Percentiles rank a stretch among this genome's conserved stretches.
Evolutionary conservation across 1,140 invertebrate genomes (phyloP).

Genomic region (Papilio polyxenes): DNA sequence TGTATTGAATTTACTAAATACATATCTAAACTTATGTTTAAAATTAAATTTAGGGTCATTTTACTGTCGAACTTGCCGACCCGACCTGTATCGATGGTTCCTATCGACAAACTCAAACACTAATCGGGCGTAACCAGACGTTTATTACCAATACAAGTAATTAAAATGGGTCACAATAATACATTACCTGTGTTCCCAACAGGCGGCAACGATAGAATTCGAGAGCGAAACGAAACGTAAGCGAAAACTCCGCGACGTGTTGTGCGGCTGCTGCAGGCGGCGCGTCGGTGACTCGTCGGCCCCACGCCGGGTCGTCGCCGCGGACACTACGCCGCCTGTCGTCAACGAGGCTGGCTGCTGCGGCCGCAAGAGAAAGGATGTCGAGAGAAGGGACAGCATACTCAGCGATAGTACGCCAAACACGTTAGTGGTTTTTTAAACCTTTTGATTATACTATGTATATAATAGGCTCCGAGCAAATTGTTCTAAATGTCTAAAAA

Average conservation of each 20-base stretch:
- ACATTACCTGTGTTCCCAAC: neutral
- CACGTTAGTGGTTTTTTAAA: slow-evolving; percentile 49
- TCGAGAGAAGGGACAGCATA: slow-evolving; percentile 75
- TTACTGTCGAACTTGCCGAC: too few relatives aligned
- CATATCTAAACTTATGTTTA: too few relatives aligned
- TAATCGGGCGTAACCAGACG: too few relatives aligned
- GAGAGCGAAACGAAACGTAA: slow-evolving; percentile 72
- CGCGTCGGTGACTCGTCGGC: slow-evolving; percentile 62
- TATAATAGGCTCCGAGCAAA: neutral
- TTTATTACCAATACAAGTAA: too few relatives aligned
- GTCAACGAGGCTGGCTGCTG: slow-evolving; percentile 63
- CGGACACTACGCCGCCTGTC: slow-evolving; percentile 53
- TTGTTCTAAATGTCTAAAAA: neutral
- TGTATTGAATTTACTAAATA: too few relatives aligned
- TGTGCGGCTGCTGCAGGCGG: slow-evolving; percentile 63
- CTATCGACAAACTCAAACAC: too few relatives aligned
- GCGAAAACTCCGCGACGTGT: slow-evolving; percentile 62
- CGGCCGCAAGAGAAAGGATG: slow-evolving; percentile 54
- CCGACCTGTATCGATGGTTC: too few relatives aligned
- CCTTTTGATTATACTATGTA: neutral
- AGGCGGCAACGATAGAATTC: slow-evolving; percentile 70
- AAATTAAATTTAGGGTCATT: too few relatives aligned
- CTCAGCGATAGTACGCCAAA: slow-evolving; percentile 65
- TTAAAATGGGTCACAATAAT: too few relatives aligned
- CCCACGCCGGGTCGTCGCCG: slow-evolving; percentile 48